phyloP scores from a whole-genome alignment of 2,113 vertebrate genomes.

The Ictidomys tridecemlineatus region DNA sequence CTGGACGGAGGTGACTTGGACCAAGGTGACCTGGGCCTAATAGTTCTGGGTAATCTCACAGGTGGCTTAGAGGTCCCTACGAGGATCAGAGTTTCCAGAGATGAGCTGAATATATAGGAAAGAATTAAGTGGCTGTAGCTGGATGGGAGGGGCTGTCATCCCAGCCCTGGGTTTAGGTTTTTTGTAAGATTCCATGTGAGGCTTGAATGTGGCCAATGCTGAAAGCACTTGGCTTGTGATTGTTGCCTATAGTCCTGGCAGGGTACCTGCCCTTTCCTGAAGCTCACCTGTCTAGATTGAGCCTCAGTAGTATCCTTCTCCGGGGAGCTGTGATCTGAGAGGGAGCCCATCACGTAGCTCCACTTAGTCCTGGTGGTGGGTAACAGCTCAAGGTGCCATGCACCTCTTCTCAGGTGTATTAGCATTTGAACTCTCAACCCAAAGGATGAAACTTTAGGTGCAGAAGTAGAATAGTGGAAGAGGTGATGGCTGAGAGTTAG shows the following conservation, averaged over 20 bases:
- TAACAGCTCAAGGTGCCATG: fast-evolving
- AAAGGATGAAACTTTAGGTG: background rate
- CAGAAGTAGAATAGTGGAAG: background rate
- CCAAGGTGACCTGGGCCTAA: background rate
- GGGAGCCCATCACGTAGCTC: background rate
- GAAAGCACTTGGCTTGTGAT: background rate
- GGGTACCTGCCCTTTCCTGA: background rate
- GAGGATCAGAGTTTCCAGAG: background rate
- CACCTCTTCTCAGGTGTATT: background rate
- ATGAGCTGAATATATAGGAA: background rate
- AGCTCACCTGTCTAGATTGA: background rate
- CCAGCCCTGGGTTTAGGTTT: background rate
- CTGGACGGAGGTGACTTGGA: background rate
- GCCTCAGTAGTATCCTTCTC: background rate
- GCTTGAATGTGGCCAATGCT: background rate
- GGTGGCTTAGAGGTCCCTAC: no score
- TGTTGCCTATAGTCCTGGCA: background rate
- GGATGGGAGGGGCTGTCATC: background rate
- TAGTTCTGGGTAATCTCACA: fast-evolving
- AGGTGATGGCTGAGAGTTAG: background rate
- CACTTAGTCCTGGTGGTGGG: background rate
- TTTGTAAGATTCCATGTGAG: background rate
- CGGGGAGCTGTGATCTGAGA: background rate
- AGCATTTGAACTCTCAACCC: background rate
- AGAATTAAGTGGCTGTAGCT: background rate